These are phyloP conservation scores for Xestia ashworthii DNA, from an alignment of 2,888 invertebrate species.

Conservation along the genomic window DNA sequence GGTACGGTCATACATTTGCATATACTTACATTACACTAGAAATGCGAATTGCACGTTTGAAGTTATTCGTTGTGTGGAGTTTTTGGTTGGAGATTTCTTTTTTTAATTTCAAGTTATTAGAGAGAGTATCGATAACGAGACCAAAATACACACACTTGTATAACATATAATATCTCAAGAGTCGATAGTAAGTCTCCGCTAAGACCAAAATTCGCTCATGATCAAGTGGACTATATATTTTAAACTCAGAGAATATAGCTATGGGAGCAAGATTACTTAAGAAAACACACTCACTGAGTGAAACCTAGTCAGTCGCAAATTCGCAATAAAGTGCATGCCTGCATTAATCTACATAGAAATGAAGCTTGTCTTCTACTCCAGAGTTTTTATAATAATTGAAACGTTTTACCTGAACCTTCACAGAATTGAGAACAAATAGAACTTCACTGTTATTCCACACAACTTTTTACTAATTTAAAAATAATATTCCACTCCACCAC, in stretches of 20 bases:
- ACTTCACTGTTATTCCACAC: neutral
- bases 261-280: neutral
- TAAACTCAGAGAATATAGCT: neutral
- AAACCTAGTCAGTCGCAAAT: neutral
- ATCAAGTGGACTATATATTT: neutral
- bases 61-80: conserved; percentile 36
- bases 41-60: conserved; percentile 70
- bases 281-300: neutral
- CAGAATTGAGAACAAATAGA: conserved; percentile 4
- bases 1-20: conserved; percentile 76
- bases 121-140: neutral
- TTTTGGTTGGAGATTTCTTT: conserved; percentile 20
- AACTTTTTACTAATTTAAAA: neutral
- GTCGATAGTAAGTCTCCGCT: neutral
- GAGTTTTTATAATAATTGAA: conserved; percentile 24
- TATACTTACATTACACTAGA: conserved; percentile 77
- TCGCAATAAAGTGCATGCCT: neutral
- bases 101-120: neutral
- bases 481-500: conserved; percentile 6
- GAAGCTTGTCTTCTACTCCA: conserved; percentile 11
- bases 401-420: conserved; percentile 38
- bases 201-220: neutral
- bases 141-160: neutral
- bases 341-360: conserved; percentile 39
- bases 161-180: neutral